These are phyloP conservation scores for Yponomeuta plumbellus DNA, from an alignment of 2,888 invertebrate genomes.

Conservation along the genomic window DNA sequence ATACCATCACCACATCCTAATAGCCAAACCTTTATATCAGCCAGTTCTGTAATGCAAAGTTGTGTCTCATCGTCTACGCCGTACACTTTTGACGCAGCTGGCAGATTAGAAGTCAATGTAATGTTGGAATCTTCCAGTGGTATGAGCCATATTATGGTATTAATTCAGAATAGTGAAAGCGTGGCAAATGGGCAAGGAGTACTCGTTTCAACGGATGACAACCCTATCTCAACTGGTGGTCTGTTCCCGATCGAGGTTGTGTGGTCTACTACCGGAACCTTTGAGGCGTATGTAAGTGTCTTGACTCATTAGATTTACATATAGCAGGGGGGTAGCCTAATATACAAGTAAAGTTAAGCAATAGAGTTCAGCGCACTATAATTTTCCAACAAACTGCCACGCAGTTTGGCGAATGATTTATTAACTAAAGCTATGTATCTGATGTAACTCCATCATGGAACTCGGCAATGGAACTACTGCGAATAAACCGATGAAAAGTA, in stretches of 20 bases:
- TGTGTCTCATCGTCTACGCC: slow-evolving; percentile 29
- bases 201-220: slow-evolving; percentile 10
- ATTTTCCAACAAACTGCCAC: too few relatives aligned
- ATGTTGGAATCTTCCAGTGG: slow-evolving; percentile 31
- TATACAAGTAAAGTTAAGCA: too few relatives aligned
- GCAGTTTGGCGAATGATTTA: too few relatives aligned
- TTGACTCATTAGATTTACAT: too few relatives aligned
- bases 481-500: too few relatives aligned
- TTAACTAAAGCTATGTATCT: too few relatives aligned
- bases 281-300: slow-evolving; percentile 39
- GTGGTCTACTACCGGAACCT: slow-evolving; percentile 26
- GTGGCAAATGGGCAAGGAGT: slow-evolving; percentile 15
- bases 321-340: too few relatives aligned
- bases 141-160: slow-evolving; percentile 35
- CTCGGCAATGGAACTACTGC: too few relatives aligned
- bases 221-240: slow-evolving; percentile 27
- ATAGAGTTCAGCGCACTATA: too few relatives aligned
- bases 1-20: slow-evolving; percentile 26
- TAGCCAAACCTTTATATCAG: slow-evolving; percentile 35
- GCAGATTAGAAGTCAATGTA: slow-evolving; percentile 39
- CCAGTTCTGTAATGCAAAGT: slow-evolving; percentile 22
- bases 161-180: slow-evolving; percentile 31
- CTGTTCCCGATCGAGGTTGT: slow-evolving; percentile 31
- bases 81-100: slow-evolving; percentile 35
- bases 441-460: too few relatives aligned